phyloP scores from a whole-genome alignment of 2,113 vertebrate species.

The Spermophilus dauricus region DNA sequence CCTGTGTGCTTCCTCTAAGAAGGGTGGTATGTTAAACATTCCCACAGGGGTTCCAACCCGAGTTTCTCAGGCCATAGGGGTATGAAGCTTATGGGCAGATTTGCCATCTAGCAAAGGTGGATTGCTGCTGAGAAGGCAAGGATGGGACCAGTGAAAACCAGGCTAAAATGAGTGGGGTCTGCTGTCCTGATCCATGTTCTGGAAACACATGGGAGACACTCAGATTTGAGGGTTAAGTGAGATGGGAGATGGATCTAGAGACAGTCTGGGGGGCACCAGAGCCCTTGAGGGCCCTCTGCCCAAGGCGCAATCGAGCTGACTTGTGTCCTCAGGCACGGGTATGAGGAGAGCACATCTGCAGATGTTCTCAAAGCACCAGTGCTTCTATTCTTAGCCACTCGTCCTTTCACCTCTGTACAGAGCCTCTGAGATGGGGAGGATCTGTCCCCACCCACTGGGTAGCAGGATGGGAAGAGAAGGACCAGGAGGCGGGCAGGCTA shows the following conservation, averaged over 20 bases:
- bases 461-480: neutral
- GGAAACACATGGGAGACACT: neutral
- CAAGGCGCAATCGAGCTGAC: neutral
- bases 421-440: neutral
- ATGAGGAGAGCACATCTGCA: neutral
- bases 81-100: neutral
- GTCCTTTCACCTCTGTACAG: constrained; percentile 8
- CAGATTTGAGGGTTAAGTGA: neutral
- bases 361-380: neutral
- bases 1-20: neutral
- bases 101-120: neutral
- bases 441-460: neutral
- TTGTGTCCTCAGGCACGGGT: neutral
- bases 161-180: neutral
- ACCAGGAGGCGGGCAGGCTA: neutral
- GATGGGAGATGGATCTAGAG: neutral
- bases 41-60: neutral
- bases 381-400: neutral
- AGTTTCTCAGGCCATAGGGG: neutral
- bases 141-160: neutral
- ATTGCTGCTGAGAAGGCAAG: neutral
- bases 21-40: neutral
- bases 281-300: neutral
- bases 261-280: neutral
- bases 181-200: neutral